These are phyloP conservation scores for Thomomys bottae DNA, from an alignment of 2,113 vertebrate species.

Conservation along the genomic window DNA sequence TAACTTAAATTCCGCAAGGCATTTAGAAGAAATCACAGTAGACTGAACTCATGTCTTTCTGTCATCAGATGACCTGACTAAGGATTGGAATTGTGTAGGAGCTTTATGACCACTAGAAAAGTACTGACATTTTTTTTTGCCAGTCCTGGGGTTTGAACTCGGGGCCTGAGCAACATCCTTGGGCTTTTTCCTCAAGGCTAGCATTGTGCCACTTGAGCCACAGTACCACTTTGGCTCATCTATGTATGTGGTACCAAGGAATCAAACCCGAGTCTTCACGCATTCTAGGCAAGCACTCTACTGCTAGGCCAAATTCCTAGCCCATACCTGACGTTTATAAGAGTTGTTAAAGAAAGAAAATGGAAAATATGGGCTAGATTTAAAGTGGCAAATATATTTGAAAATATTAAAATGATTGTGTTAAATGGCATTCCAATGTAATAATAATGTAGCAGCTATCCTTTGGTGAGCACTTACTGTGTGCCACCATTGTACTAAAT, in stretches of 20 bases:
- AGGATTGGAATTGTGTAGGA: background rate
- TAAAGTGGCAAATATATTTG: constrained; percentile 26
- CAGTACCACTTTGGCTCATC: no score
- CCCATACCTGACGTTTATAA: background rate
- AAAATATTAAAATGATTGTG: background rate
- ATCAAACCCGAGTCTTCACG: no score
- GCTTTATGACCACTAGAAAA: background rate
- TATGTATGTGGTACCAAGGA: no score
- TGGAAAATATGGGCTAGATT: constrained; percentile 2
- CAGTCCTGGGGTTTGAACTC: no score
- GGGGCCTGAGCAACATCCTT: no score
- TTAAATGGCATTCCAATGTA: background rate
- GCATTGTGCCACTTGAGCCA: no score
- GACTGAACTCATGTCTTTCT: background rate
- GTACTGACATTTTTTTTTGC: no score
- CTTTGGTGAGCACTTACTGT: constrained; percentile 9
- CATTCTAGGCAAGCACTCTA: no score
- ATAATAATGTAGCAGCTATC: constrained; percentile 18
- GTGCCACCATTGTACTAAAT: background rate
- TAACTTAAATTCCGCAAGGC: background rate
- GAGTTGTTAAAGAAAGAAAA: background rate
- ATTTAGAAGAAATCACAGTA: background rate
- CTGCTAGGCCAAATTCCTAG: no score
- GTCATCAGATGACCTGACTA: background rate
- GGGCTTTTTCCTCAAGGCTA: no score